Conservation (phyloP, 2,888 invertebrate species). For the Barypeithes pellucidus region DNA sequence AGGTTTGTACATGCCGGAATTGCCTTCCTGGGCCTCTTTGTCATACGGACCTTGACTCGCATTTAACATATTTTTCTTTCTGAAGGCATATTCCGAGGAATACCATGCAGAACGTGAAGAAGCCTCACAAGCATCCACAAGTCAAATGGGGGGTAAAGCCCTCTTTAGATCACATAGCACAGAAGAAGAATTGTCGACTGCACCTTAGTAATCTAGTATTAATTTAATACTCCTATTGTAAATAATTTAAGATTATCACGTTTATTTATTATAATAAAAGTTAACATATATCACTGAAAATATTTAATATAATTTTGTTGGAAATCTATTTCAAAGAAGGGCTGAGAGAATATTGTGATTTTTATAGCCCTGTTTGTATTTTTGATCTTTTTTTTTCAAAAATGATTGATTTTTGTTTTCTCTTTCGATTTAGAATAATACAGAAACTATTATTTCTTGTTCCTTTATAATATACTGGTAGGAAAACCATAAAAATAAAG, state of each 20-base stretch:
- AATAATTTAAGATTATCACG: constrained; percentile 27
- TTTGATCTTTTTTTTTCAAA: constrained; percentile 8
- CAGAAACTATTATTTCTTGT: constrained; percentile 11
- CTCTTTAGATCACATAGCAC: constrained; percentile 86
- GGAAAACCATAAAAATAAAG: constrained; percentile 49
- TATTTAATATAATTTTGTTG: constrained; percentile 27
- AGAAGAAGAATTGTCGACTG: constrained; percentile 85
- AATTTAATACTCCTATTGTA: constrained; percentile 40
- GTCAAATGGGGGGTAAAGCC: constrained; percentile 75
- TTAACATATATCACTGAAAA: constrained; percentile 20
- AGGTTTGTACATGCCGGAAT: no score
- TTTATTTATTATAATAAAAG: constrained; percentile 15
- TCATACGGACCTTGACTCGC: no score
- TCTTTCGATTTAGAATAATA: constrained; percentile 12
- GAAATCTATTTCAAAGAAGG: not conserved
- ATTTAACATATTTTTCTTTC: constrained; percentile 42
- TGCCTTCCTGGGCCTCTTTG: no score
- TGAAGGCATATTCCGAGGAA: constrained; percentile 83
- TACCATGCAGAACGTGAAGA: constrained; percentile 83
- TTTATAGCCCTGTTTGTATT: constrained; percentile 4
- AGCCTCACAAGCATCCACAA: constrained; percentile 75
- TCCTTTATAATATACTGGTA: constrained; percentile 23
- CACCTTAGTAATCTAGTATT: constrained; percentile 60
- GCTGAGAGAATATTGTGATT: constrained; percentile 5
- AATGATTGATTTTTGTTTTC: constrained; percentile 13